phyloP scores from a whole-genome alignment of 2,113 vertebrate species.

The Salvator merianae region DNA sequence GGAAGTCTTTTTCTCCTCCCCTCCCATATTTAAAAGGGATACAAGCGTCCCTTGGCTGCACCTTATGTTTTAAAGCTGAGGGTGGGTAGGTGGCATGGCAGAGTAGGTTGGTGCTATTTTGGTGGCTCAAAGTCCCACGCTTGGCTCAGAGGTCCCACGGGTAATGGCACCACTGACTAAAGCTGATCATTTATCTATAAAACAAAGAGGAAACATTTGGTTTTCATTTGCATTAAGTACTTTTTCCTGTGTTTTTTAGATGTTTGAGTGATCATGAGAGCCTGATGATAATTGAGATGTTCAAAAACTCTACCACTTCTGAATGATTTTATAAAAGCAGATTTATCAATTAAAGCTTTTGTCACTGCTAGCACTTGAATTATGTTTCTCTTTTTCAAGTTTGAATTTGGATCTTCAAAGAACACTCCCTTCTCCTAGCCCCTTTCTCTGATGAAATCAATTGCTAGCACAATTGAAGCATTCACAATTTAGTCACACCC shows the following conservation, averaged over 20 bases:
- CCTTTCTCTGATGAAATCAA: neutral
- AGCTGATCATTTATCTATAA: too few relatives aligned
- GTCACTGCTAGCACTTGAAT: slow-evolving; percentile 44
- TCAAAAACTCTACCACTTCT: slow-evolving; percentile 49
- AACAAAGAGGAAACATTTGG: slow-evolving; percentile 17
- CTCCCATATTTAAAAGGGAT: too few relatives aligned
- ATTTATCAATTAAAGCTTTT: slow-evolving; percentile 56
- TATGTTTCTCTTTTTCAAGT: slow-evolving; percentile 51
- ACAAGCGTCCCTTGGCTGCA: too few relatives aligned
- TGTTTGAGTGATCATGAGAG: slow-evolving; percentile 20
- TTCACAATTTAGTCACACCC: slow-evolving; percentile 35
- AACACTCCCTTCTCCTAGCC: rapidly evolving
- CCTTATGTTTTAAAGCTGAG: too few relatives aligned
- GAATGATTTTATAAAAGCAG: slow-evolving; percentile 52
- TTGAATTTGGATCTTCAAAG: slow-evolving; percentile 36
- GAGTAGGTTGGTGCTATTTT: too few relatives aligned
- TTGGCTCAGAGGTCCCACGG: too few relatives aligned
- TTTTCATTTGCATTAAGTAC: slow-evolving; percentile 33
- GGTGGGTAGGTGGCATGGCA: too few relatives aligned
- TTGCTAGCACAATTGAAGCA: neutral
- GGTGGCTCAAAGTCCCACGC: too few relatives aligned
- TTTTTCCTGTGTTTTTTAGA: slow-evolving; percentile 46
- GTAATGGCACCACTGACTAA: too few relatives aligned
- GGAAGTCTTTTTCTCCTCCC: too few relatives aligned
- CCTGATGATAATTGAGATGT: slow-evolving; percentile 49